Evolutionary conservation across 2,113 vertebrate genomes (phyloP), one percentile per base, ranked within the genome.

Genomic region (Micronycteris hirsuta): DNA sequence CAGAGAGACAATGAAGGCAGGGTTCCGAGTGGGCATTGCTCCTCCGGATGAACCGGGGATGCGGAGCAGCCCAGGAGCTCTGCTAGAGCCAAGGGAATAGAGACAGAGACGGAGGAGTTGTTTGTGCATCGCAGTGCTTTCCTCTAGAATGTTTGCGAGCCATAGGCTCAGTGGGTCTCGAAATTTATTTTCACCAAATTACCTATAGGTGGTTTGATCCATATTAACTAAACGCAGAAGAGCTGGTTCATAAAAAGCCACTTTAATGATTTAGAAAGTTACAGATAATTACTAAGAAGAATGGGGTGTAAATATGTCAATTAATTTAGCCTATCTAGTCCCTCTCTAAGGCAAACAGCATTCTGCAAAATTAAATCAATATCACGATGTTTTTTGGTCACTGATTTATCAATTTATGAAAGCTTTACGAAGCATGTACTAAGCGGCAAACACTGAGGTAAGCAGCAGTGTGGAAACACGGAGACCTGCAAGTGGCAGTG

Each of bases 201-300:
- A 47, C 86, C 24, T 11, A 19, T 38, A 11, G 41, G 11, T 43
- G 28, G 3, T 86, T 76, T 33, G 16, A 54, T 54, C 28, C 24
- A n/a, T 16, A 56, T 22, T 76, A 49, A 86, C 52, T 89, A 83
- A 78, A 74, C 36, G 81, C 54, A 49, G 43, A 17, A 96, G 58
- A 94, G 33, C 47, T 82, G 24, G 24, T 14, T 68, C 28, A 52
- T n/a, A 84, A 78, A 90, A 68, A 89, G 36, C 38, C 56, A 56
- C 28, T 81, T 70, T 70, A 15, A 82, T 58, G 11, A 93, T 52
- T 73, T 70, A 77, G 28, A 87, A 93, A 82, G 19, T 6, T 70
- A 91, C 31, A 43, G 4, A 63, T 47, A 47, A 88, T 52, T 74
- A 95, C 36, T 65, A 93, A 94, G 33, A 85, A 52, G 12, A 33